A percentile compares a stretch with the other conserved stretches of the same genome.
Evolutionary conservation across 2,113 vertebrate genomes (phyloP).

Genomic region (Anhinga rufa): DNA sequence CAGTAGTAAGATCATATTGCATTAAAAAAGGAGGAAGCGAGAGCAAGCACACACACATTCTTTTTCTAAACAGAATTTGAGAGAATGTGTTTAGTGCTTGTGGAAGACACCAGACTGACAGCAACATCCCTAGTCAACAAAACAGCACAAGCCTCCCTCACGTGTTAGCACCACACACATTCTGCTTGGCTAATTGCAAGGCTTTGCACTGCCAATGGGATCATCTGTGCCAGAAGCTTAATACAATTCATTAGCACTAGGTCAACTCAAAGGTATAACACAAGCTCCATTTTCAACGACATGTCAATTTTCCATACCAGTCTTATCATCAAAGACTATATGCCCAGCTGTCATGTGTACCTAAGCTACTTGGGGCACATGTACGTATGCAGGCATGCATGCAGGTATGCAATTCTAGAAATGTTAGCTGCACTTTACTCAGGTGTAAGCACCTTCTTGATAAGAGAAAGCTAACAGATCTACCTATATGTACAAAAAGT

Average conservation of each 20-base stretch:
- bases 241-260: background rate
- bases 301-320: background rate
- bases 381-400: background rate
- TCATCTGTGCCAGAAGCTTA: background rate
- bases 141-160: background rate
- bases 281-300: background rate
- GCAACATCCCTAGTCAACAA: background rate
- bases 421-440: background rate
- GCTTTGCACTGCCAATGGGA: background rate
- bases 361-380: rapidly evolving
- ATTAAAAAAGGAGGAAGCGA: background rate
- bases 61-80: background rate
- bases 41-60: background rate
- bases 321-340: too few relatives aligned
- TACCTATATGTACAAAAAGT: background rate
- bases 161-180: background rate
- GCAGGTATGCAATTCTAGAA: background rate
- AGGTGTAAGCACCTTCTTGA: background rate
- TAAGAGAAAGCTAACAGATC: background rate
- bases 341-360: background rate
- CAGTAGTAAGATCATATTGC: background rate
- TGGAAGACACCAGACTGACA: background rate
- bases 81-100: background rate
- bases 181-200: background rate
- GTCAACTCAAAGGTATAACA: background rate